Evolutionary conservation across 2,888 invertebrate species (phyloP).

Genomic region (Caenorhabditis drosophilae): DNA sequence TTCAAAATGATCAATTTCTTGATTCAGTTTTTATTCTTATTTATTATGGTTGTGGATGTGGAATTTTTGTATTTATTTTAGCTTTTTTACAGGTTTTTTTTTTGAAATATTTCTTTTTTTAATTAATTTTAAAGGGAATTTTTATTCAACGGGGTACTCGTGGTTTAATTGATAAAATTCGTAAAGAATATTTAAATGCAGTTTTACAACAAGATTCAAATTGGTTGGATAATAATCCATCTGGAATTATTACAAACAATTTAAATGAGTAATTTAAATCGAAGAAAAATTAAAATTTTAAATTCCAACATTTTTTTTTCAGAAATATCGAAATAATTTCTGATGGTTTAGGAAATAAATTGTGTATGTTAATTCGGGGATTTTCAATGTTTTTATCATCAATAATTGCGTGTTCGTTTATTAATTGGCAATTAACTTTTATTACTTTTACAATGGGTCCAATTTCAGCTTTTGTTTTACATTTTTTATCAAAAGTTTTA

Average conservation of each 20-base stretch:
- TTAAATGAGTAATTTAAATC: constrained; percentile 44
- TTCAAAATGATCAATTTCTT: constrained; percentile 26
- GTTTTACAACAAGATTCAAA: constrained; percentile 46
- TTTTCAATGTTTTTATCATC: constrained; percentile 49
- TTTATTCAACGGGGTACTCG: constrained; percentile 31
- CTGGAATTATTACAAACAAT: constrained; percentile 45
- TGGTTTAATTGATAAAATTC: constrained; percentile 16
- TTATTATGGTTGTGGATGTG: constrained; percentile 22
- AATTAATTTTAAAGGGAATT: constrained; percentile 13
- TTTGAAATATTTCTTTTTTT: background rate
- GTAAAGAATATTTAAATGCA: constrained; percentile 38
- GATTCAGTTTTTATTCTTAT: constrained; percentile 14
- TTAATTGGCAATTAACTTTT: constrained; percentile 47
- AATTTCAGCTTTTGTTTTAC: constrained; percentile 43
- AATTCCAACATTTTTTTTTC: constrained; percentile 1
- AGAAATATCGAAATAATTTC: constrained; percentile 42
- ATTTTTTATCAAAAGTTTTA: constrained; percentile 41
- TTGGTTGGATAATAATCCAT: constrained; percentile 36
- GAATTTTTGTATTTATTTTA: constrained; percentile 27
- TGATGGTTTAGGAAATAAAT: constrained; percentile 47
- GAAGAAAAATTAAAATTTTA: background rate
- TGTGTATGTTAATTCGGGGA: constrained; percentile 46
- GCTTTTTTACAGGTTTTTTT: constrained; percentile 21
- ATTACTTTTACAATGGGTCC: constrained; percentile 48
- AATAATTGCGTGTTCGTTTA: constrained; percentile 37